A percentile compares a stretch with the other conserved stretches of the same genome.
Conservation (phyloP, 2,113 vertebrate species). For the Mobula hypostoma region DNA sequence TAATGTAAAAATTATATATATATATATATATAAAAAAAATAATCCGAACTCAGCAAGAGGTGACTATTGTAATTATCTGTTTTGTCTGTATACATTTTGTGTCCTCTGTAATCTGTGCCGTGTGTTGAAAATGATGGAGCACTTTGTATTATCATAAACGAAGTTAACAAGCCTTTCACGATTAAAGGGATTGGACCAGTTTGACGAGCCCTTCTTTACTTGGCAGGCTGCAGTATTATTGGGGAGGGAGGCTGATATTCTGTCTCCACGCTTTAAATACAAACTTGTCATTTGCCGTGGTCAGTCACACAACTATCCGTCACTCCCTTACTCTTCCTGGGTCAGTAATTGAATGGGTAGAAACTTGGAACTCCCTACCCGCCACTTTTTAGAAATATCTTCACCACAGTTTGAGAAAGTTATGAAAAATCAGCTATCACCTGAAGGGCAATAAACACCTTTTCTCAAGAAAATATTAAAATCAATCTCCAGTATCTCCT, state of each 20-base stretch:
- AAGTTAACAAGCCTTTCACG: slow-evolving; percentile 22
- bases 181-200: slow-evolving; percentile 32
- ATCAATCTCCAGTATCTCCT: neutral
- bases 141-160: slow-evolving; percentile 30
- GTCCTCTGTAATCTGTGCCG: slow-evolving; percentile 19
- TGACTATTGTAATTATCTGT: slow-evolving; percentile 26
- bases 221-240: neutral
- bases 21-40: neutral
- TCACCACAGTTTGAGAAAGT: neutral
- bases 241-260: neutral
- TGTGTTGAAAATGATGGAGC: slow-evolving; percentile 28
- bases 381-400: neutral
- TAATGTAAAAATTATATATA: slow-evolving; percentile 30
- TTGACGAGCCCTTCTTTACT: slow-evolving; percentile 26
- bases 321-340: neutral
- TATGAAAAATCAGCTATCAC: neutral
- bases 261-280: neutral
- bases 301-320: neutral
- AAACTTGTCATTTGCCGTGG: neutral
- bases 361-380: neutral
- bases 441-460: neutral
- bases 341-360: neutral
- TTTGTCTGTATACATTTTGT: slow-evolving; percentile 26
- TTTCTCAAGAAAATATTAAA: neutral
- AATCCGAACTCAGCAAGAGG: slow-evolving; percentile 5